Evolutionary conservation across 2,113 vertebrate species (phyloP).

Genomic region (Todiramphus saurophagus): DNA sequence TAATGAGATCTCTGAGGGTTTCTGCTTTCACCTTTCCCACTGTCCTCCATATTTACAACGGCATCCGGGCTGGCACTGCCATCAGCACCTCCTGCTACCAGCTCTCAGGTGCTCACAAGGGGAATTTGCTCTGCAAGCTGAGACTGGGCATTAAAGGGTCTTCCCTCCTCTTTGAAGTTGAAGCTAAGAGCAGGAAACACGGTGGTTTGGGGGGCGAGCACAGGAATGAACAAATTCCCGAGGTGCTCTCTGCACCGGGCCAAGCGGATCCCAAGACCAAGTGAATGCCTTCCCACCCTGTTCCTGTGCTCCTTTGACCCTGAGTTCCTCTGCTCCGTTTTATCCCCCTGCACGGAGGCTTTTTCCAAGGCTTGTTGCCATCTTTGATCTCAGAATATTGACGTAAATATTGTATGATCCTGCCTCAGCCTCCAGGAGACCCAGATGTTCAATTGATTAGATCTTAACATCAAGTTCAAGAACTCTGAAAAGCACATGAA

Average conservation of each 20-base stretch:
- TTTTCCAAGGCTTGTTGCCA: not conserved
- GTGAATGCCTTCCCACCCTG: not conserved
- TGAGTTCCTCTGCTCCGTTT: not conserved
- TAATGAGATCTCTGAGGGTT: slow-evolving; percentile 83
- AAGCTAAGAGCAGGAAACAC: rapidly evolving
- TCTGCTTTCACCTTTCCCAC: not conserved
- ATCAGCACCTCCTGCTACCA: not conserved
- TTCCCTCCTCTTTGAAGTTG: not conserved
- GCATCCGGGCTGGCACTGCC: not conserved
- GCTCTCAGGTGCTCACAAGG: not conserved
- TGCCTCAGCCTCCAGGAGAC: slow-evolving; percentile 22
- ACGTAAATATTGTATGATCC: slow-evolving; percentile 49
- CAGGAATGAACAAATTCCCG: rapidly evolving
- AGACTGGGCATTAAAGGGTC: not conserved
- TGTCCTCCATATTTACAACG: not conserved
- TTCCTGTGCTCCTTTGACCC: not conserved
- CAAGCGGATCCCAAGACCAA: too few relatives aligned
- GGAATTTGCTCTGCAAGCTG: not conserved
- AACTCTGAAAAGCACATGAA: slow-evolving; percentile 57
- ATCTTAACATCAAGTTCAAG: slow-evolving; percentile 26
- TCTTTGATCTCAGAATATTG: slow-evolving; percentile 41
- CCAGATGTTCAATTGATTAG: slow-evolving; percentile 44
- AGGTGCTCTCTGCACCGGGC: not conserved
- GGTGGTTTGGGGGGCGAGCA: not conserved
- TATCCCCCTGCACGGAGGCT: not conserved